Percentiles rank a stretch among this genome's conserved stretches.
Conservation (phyloP, 2,797 vertebrate species). For the Monodelphis domestica region DNA sequence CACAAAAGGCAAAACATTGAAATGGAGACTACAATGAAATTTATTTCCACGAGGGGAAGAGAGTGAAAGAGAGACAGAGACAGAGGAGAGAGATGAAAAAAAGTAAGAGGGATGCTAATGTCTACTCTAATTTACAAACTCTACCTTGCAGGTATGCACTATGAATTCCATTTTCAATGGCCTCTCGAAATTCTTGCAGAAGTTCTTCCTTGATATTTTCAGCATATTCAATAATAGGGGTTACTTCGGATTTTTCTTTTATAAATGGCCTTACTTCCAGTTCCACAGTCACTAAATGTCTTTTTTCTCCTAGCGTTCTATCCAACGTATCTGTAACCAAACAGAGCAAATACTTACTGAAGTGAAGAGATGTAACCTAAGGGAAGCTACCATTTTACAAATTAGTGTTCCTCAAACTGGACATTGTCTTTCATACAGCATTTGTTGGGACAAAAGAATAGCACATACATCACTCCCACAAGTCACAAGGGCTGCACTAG, state of each 20-base stretch:
- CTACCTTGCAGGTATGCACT: constrained; percentile 93
- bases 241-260: constrained; percentile 60
- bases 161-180: constrained; percentile 91
- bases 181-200: constrained; percentile 85
- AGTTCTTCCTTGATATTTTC: constrained; percentile 80
- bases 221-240: constrained; percentile 82
- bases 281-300: constrained; percentile 89
- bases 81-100: neutral
- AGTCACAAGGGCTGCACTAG: neutral
- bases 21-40: neutral
- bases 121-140: neutral
- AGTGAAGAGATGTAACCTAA: neutral
- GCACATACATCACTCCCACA: neutral
- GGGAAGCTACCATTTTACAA: neutral
- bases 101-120: no score
- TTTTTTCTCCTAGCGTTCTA: constrained; percentile 91
- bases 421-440: neutral
- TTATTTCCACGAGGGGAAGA: neutral
- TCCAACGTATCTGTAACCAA: constrained; percentile 90
- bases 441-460: neutral
- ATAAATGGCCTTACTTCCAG: constrained; percentile 85
- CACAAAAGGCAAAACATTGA: neutral
- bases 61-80: neutral
- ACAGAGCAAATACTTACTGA: constrained; percentile 8
- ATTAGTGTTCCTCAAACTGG: neutral